Conservation (phyloP, 64 coral and sea anemone genomes). For the Dendrophyllia cribrosa region DNA sequence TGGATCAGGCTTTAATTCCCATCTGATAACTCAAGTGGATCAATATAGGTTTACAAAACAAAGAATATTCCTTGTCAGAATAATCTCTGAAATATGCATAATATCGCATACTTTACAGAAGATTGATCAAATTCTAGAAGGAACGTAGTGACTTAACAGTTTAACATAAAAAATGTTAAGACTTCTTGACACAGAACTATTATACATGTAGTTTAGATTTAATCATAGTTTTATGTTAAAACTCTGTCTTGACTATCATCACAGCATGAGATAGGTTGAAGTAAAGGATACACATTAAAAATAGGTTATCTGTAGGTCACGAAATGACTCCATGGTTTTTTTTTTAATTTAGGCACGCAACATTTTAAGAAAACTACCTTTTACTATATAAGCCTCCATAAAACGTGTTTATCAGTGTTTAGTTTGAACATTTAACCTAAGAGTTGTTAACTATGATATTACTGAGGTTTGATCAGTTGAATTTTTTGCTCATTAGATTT, state of each 20-base stretch:
- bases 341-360: no score
- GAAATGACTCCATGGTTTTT: no score
- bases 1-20: neutral
- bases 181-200: neutral
- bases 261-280: neutral
- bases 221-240: neutral
- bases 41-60: slow-evolving; percentile 8
- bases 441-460: no score
- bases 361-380: no score
- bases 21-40: slow-evolving; percentile 19
- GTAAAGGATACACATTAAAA: neutral
- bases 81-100: slow-evolving; percentile 3
- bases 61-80: neutral
- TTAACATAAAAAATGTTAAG: neutral
- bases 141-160: neutral
- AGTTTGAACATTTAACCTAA: no score
- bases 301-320: neutral
- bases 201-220: neutral
- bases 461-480: no score
- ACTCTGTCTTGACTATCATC: neutral
- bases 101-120: neutral
- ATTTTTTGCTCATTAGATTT: no score
- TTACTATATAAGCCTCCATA: no score
- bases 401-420: no score
- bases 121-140: neutral